A percentile compares a stretch with the other conserved stretches of the same genome.
Conservation (phyloP, 2,797 vertebrate genomes). For the Toxotes lorentzi region DNA sequence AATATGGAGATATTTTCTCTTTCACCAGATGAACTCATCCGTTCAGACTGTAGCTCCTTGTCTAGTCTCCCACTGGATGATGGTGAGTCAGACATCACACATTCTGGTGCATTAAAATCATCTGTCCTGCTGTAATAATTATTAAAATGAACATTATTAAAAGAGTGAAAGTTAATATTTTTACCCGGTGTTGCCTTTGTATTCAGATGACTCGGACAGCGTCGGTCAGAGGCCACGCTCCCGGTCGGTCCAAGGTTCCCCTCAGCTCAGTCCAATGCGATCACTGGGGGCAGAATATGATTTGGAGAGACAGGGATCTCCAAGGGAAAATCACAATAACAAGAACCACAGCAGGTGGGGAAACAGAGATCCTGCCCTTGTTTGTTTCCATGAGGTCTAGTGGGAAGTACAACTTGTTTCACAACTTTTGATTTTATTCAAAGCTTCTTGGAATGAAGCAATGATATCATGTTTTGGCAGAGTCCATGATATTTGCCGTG, state of each 20-base stretch:
- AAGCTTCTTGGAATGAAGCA: conserved; percentile 26
- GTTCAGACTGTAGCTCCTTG: conserved; percentile 93
- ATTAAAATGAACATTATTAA: neutral
- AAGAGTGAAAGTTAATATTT: neutral
- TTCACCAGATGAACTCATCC: conserved; percentile 91
- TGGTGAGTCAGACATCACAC: conserved; percentile 82
- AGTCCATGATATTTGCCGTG: conserved; percentile 32
- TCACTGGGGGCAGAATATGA: conserved; percentile 84
- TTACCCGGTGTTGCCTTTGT: conserved; percentile 6
- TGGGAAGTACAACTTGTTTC: conserved; percentile 21
- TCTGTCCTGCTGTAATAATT: neutral
- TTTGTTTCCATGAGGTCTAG: neutral
- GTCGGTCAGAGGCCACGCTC: conserved; percentile 88
- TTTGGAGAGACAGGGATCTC: conserved; percentile 71
- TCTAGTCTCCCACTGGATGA: conserved; percentile 93
- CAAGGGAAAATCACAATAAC: conserved; percentile 76
- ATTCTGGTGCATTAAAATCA: conserved; percentile 8
- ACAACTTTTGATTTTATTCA: conserved; percentile 27
- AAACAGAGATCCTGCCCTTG: neutral
- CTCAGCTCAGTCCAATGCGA: conserved; percentile 90
- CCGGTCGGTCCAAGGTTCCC: conserved; percentile 91
- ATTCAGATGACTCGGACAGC: conserved; percentile 79
- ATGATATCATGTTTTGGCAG: conserved; percentile 34
- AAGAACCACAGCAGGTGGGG: conserved; percentile 81
- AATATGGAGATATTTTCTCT: conserved; percentile 30